phyloP scores from a whole-genome alignment of 2,797 vertebrate genomes.

The Galaxias olidus region DNA sequence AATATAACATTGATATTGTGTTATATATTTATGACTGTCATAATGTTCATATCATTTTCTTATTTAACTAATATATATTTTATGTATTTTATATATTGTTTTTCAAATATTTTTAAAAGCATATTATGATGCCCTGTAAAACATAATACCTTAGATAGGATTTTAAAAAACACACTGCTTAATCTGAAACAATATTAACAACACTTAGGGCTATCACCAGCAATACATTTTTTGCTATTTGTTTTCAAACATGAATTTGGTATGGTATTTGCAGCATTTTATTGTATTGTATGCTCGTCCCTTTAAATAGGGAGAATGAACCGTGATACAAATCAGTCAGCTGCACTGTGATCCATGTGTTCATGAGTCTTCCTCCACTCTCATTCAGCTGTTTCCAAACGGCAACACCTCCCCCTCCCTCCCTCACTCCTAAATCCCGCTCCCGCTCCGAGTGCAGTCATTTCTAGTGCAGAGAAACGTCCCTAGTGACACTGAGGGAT shows the following conservation, averaged over 20 bases:
- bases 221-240: too few species aligned
- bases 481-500: conserved; percentile 75
- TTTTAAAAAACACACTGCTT: too few species aligned
- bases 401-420: conserved; percentile 39
- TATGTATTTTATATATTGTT: too few species aligned
- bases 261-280: background rate
- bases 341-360: conserved; percentile 64
- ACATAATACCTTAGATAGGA: too few species aligned
- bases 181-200: too few species aligned
- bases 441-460: conserved; percentile 70
- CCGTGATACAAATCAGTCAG: conserved; percentile 58
- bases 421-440: conserved; percentile 53
- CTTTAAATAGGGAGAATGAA: conserved; percentile 43
- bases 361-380: conserved; percentile 56
- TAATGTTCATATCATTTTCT: too few species aligned
- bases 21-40: too few species aligned
- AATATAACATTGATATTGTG: too few species aligned
- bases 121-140: too few species aligned
- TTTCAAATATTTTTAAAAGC: too few species aligned
- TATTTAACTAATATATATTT: too few species aligned
- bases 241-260: background rate
- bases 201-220: too few species aligned
- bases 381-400: conserved; percentile 69
- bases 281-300: conserved; percentile 32
- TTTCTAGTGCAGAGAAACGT: conserved; percentile 77